Conservation (phyloP, 2,888 invertebrate species). For the Aporophyla lueneburgensis region DNA sequence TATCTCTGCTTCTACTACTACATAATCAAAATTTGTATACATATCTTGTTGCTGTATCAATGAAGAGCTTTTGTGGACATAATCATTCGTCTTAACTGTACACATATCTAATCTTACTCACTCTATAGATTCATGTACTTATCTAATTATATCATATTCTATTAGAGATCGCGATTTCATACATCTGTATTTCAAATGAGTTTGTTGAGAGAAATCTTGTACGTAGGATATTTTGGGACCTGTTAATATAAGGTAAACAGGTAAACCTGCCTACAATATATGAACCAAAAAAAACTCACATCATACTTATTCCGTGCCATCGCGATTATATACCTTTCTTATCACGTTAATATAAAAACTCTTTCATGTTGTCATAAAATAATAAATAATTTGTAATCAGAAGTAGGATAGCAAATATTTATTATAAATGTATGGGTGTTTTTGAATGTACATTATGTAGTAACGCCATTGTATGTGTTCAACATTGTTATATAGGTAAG, state of each 20-base stretch:
- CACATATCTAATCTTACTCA: slow-evolving; percentile 56
- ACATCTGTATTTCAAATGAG: background rate
- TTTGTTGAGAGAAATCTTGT: background rate
- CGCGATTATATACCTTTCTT: background rate
- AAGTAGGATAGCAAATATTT: slow-evolving; percentile 33
- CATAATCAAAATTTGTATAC: slow-evolving; percentile 25
- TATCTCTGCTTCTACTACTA: slow-evolving; percentile 12
- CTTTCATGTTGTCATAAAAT: slow-evolving; percentile 11
- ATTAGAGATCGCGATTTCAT: background rate
- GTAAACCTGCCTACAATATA: background rate
- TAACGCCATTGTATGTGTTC: slow-evolving; percentile 86
- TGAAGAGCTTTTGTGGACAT: slow-evolving; percentile 56
- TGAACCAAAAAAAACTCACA: background rate
- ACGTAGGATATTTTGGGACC: background rate
- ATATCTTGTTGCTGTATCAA: slow-evolving; percentile 57
- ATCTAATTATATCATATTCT: slow-evolving; percentile 46
- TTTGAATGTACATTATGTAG: slow-evolving; percentile 70
- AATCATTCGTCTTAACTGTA: slow-evolving; percentile 48
- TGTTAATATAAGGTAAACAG: background rate
- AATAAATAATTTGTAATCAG: slow-evolving; percentile 24
- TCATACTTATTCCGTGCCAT: background rate
- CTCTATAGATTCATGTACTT: slow-evolving; percentile 30
- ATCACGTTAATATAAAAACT: background rate
- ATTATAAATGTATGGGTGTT: slow-evolving; percentile 60
- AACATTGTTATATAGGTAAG: slow-evolving; percentile 65